Evolutionary conservation across 2,888 invertebrate species (phyloP), one percentile per base, ranked within the genome.

Genomic region (Aelia acuminata): DNA sequence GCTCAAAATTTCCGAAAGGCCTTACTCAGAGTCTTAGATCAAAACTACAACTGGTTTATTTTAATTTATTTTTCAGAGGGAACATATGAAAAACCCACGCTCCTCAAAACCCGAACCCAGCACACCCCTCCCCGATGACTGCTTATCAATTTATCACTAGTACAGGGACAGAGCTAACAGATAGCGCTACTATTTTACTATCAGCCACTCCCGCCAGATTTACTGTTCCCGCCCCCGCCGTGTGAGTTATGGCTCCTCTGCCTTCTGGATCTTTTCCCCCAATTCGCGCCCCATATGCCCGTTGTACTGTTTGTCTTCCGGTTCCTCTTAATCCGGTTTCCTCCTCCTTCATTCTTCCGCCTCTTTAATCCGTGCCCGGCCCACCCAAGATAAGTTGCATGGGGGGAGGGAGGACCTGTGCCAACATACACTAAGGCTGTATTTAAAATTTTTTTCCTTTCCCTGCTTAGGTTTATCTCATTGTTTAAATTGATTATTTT

Each of bases 231-330:
- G 75, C 75, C 75, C 75, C 75, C 75, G 75, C 39, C 75, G 39
- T 0, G 39, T 75, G 75, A 75, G 75, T 75, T 75, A 75, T 75
- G 15, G 75, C 39, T 35, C 11, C 75, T 20, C 75, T 75, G 75
- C 75, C 75, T 75, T 43, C 39, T 75, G 75, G 75, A 75, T 75
- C 75, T 75, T 75, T 50, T 85, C 85, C 85, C 85, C 85, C 85
- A 85, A 85, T 85, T 85, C 85, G 85, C 85, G 50, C 85, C 84
- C 48, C 85, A 50, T 85, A 85, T 50, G 49, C 85, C n/a, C 50
- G 53, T 49, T 49, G 49, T 26, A 50, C 85, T 50, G 85, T 85
- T 85, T 85, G 85, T 85, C 85, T 85, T 50, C 35, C 85, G 35
- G 49, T 85, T 35, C 50, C 85, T 50, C 85, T 85, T 50, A 50